Evolutionary conservation across 2,888 invertebrate genomes (phyloP).

Genomic region (Coelopa pilipes): DNA sequence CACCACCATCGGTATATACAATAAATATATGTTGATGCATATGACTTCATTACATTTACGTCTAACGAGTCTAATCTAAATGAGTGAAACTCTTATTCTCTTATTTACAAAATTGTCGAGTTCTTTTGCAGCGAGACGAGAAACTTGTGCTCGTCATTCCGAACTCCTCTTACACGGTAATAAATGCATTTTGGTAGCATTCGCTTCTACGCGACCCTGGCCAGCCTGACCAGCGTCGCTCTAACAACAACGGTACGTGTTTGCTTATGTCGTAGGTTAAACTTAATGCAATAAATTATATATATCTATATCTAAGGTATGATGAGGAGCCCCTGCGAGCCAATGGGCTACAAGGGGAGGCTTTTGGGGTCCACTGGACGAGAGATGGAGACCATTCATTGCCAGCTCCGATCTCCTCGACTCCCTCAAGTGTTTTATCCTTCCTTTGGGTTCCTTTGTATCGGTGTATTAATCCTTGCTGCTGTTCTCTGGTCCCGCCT

Average conservation of each 20-base stretch:
- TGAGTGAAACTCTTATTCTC: not conserved
- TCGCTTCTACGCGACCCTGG: not conserved
- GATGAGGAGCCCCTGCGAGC: not conserved
- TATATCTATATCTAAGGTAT: slow-evolving; percentile 17
- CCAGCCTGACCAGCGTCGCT: not conserved
- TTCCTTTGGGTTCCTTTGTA: not conserved
- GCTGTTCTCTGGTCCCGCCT: slow-evolving; percentile 10
- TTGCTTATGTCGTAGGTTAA: not conserved
- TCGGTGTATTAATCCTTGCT: slow-evolving; percentile 3
- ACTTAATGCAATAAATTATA: not conserved
- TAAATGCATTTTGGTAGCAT: slow-evolving; percentile 49
- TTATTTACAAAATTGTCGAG: not conserved
- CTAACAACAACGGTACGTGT: not conserved
- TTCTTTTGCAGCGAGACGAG: not conserved
- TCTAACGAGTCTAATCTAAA: too few relatives aligned
- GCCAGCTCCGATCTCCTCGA: too few relatives aligned
- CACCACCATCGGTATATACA: not conserved
- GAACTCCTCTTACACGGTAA: slow-evolving; percentile 40
- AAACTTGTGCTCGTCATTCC: not conserved
- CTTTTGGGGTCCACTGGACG: too few relatives aligned
- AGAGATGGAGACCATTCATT: too few relatives aligned
- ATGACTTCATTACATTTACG: too few relatives aligned
- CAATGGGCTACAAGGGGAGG: too few relatives aligned
- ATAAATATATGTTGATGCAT: not conserved
- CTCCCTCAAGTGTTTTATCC: not conserved